These are phyloP conservation scores for Actinernus sp. DNA, from an alignment of 92 coral and sea anemone species.

Conservation along the genomic window DNA sequence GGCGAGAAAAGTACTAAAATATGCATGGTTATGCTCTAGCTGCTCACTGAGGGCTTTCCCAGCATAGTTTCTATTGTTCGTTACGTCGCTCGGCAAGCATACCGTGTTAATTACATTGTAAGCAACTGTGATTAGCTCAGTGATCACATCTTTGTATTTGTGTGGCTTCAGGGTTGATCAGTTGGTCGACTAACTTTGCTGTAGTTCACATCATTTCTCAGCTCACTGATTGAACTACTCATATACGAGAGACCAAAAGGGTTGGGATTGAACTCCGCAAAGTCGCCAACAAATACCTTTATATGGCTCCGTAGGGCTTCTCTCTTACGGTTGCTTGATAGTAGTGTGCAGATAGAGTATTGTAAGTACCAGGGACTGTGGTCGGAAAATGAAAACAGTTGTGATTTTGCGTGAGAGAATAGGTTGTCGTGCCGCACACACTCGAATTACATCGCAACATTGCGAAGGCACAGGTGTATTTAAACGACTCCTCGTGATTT, in stretches of 20 bases:
- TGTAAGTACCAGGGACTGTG: too few relatives aligned
- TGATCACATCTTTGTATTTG: neutral
- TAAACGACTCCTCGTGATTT: too few relatives aligned
- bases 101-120: constrained; percentile 32
- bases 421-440: too few relatives aligned
- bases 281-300: neutral
- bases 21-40: constrained; percentile 24
- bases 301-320: constrained; percentile 1
- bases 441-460: too few relatives aligned
- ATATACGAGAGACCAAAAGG: too few relatives aligned
- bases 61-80: constrained; percentile 39
- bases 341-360: neutral
- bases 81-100: constrained; percentile 25
- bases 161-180: neutral
- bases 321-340: neutral
- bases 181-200: neutral
- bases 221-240: too few relatives aligned
- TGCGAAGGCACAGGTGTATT: too few relatives aligned
- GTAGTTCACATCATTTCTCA: too few relatives aligned
- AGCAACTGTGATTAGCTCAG: constrained; percentile 3
- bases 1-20: too few relatives aligned
- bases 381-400: too few relatives aligned
- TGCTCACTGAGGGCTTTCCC: constrained; percentile 34
- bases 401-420: too few relatives aligned
- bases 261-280: neutral